Evolutionary conservation across 2,888 invertebrate genomes (phyloP), one percentile per base, ranked within the genome.

Genomic region (Ptychoptera contaminata): DNA sequence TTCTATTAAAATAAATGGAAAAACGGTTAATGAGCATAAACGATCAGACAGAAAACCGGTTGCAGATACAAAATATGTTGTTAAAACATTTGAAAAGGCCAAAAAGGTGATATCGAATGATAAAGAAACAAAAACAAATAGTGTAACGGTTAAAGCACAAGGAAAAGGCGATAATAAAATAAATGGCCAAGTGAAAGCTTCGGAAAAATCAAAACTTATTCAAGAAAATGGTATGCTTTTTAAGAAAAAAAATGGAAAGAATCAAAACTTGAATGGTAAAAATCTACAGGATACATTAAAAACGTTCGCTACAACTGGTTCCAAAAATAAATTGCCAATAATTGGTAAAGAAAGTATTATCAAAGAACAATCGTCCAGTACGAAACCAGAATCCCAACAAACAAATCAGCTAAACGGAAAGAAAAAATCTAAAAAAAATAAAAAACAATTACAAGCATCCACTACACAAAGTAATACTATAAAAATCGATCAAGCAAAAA

Each of bases 11-110:
- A 9, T 11, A 9, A 32, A 32, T 41, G 16, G 43, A 38, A 8
- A 40, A 46, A 32, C 32, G 38, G 5, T 42, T 45, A n/a, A 46
- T 46, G 39, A 37, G 43, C 15, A 46, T 45, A 10, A 42, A 43
- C 15, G 39, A 42, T n/a, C 12, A 14, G 15, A 16, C 29, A 34
- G 15, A 35, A 23, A 37, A 3, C 11, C 11, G 29, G 37, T 57
- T 36, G 44, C 50, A 29, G 39, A 50, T 8, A 55, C 56, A 10
- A 61, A 62, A 48, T 58, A 61, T n/a, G 60, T 61, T 3, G 63
- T 62, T 4, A 60, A 60, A 46, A 63, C 63, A 3, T 65, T 64
- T 43, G 64, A 65, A 41, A 57, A 63, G 37, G 62, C 65, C 0
- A 44, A 57, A 1, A 62, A 64, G 44, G 51, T 56, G 1, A 48